Base-by-base conservation (phyloP, 2,797 vertebrate genomes). In the Acanthis flammea region DNA sequence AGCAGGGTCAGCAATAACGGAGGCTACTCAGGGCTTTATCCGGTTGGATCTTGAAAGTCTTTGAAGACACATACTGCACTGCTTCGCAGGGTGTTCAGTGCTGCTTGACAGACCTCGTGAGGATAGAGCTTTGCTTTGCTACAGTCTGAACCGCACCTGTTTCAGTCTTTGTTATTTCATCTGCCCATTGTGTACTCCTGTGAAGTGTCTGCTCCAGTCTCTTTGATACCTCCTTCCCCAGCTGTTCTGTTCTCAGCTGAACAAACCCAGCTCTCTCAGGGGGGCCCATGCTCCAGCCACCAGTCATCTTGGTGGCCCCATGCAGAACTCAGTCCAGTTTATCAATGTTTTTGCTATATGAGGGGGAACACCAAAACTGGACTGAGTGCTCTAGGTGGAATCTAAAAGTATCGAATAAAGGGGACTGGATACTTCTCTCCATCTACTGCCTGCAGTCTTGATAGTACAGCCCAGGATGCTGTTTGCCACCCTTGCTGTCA, bases 101-200 rank as follows among this genome's bases (percentile, higher is more conserved):
- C 18, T 33, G 37, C 23, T 19, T 71, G n/a, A 6, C 31, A 13
- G 39, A 21, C 16, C 18, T 65, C 1, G 0, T 10, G 30, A 22
- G 30, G 42, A 14, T 33, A 31, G 55, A 53, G 35, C 31, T 30
- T 37, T 24, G n/a, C 12, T 45, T 77, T 47, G 16, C 0, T 19
- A 9, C 37, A 45, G 24, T 6, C 24, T 10, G 12, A 67, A 14
- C 9, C 1, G 12, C 14, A 58, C 24, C 31, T 22, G 8, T 70
- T 73, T 73, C 28, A 25, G 9, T 23, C 28, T 50, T 35, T 31
- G 16, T 83, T 72, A 42, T 63, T 23, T 66, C 23, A 23, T 33
- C 22, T 1, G 4, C 12, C 16, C 8, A 0, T 58, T 0, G 0
- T 39, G 30, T 15, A 0, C 23, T 35, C 23, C 50, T 44, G 19